Conservation (phyloP, 1,140 invertebrate species). For the Drosophila kohkoa region DNA sequence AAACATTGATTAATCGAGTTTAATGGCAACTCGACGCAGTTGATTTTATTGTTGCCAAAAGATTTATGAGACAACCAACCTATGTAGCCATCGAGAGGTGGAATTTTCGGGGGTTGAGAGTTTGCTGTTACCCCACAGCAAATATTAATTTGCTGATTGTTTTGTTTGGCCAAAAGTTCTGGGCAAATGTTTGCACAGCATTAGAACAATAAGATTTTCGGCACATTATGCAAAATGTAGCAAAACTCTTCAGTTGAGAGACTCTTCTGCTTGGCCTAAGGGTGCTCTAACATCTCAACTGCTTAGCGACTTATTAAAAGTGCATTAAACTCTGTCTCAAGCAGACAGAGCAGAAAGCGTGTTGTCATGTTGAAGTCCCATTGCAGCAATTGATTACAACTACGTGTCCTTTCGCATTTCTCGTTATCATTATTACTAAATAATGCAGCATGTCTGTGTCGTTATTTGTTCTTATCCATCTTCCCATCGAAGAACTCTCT, state of each 20-base stretch:
- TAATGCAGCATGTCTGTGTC: constrained; percentile 65
- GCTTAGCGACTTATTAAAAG: constrained; percentile 67
- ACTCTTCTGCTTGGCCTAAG: background rate
- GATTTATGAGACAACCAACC: constrained; percentile 67
- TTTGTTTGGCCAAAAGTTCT: constrained; percentile 50
- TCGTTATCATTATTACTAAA: constrained; percentile 63
- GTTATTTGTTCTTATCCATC: constrained; percentile 10
- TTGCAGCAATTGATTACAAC: constrained; percentile 71
- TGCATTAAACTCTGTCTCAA: constrained; percentile 66
- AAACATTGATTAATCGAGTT: constrained; percentile 84
- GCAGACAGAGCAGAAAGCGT: background rate
- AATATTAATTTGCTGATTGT: constrained; percentile 80
- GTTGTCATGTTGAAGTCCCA: constrained; percentile 37
- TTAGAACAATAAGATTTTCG: constrained; percentile 14
- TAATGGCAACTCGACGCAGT: constrained; percentile 51
- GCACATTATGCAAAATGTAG: constrained; percentile 16
- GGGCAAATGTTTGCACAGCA: constrained; percentile 58
- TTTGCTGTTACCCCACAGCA: constrained; percentile 37
- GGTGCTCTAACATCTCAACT: constrained; percentile 2
- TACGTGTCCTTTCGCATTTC: constrained; percentile 63
- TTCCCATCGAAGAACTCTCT: background rate
- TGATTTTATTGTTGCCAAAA: constrained; percentile 68
- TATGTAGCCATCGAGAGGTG: background rate
- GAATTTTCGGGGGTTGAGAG: constrained; percentile 5
- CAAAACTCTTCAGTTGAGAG: background rate